Conservation (phyloP, 2,888 invertebrate genomes). For the Leucania comma region DNA sequence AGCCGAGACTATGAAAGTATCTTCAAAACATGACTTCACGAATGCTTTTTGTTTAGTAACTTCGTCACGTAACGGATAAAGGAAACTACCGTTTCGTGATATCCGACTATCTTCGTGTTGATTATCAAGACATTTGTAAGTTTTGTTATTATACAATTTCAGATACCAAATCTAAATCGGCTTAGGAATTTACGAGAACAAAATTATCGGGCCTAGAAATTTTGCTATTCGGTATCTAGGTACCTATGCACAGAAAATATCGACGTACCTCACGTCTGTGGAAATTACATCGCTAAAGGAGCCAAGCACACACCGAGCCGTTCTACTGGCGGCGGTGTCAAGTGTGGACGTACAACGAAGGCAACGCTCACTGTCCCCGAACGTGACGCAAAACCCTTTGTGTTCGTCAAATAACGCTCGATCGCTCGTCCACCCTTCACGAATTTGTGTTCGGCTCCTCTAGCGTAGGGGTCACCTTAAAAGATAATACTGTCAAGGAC, state of each 20-base stretch:
- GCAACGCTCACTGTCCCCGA: too few species aligned
- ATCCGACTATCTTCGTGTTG: neutral
- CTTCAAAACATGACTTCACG: neutral
- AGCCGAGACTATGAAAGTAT: neutral
- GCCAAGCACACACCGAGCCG: too few species aligned
- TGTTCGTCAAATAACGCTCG: too few species aligned
- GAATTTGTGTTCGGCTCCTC: too few species aligned
- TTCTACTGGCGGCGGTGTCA: too few species aligned
- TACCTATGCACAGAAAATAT: neutral
- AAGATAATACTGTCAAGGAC: neutral
- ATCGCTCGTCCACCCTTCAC: too few species aligned
- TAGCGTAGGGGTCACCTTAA: too few species aligned
- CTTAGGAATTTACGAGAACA: slow-evolving; percentile 9
- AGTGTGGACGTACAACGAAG: too few species aligned
- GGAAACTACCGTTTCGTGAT: neutral
- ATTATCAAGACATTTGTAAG: neutral
- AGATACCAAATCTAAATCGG: neutral
- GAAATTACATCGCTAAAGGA: too few species aligned
- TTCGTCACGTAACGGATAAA: slow-evolving; percentile 1
- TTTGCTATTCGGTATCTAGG: neutral
- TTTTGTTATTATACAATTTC: neutral
- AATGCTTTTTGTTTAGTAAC: neutral
- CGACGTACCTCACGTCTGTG: too few species aligned
- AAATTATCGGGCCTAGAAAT: neutral
- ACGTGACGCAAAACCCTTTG: too few species aligned